These are phyloP conservation scores for Elysia crispata DNA, from an alignment of 2,888 invertebrate species.

Conservation along the genomic window DNA sequence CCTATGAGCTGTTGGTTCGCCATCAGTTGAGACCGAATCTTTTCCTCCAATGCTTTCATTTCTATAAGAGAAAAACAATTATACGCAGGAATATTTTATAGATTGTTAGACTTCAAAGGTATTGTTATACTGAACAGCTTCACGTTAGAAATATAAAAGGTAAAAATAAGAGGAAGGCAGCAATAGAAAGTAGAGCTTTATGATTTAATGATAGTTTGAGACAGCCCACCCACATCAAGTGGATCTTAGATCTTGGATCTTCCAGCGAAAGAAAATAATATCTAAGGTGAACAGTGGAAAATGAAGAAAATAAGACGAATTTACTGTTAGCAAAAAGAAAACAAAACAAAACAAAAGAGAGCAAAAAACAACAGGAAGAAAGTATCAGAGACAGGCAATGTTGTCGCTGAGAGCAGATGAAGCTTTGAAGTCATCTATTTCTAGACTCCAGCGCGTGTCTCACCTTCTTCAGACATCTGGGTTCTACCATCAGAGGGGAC, in stretches of 20 bases:
- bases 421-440: no score
- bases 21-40: conserved; percentile 75
- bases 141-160: neutral
- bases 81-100: no score
- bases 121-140: no score
- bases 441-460: no score
- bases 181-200: neutral
- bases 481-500: conserved; percentile 51
- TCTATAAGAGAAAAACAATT: conserved; percentile 68
- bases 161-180: neutral
- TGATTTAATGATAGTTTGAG: neutral
- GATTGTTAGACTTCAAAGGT: no score
- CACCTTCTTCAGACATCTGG: conserved; percentile 67
- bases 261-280: no score
- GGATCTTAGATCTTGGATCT: no score
- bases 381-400: no score
- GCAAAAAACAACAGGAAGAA: neutral
- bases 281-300: no score
- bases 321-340: neutral
- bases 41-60: conserved; percentile 74
- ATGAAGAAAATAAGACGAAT: no score
- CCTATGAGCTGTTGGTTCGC: conserved; percentile 74
- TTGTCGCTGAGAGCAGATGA: no score
- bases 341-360: neutral
- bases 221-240: neutral